phyloP scores from a whole-genome alignment of 2,888 invertebrate genomes.

The Agrotis exclamationis region DNA sequence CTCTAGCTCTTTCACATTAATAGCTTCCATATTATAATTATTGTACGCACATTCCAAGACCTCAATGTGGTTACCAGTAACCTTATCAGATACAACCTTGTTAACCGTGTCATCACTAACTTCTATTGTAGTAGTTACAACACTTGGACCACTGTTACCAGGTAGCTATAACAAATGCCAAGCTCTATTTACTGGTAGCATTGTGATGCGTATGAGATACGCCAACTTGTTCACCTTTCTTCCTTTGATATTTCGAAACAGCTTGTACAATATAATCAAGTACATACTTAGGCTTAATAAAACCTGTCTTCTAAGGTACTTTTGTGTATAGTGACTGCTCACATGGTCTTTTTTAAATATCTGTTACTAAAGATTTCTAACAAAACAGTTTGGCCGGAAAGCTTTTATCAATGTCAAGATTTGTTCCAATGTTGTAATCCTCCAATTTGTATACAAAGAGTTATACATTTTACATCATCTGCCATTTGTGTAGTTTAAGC shows the following conservation, averaged over 20 bases:
- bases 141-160: conserved; percentile 55
- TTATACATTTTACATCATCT: neutral
- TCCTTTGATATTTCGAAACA: conserved; percentile 72
- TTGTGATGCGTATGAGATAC: conserved; percentile 82
- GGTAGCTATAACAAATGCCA: conserved; percentile 77
- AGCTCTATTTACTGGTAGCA: conserved; percentile 82
- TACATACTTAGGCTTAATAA: conserved; percentile 52
- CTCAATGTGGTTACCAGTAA: conserved; percentile 28
- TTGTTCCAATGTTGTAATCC: neutral
- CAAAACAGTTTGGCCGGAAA: neutral
- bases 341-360: conserved; percentile 2
- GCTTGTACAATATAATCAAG: conserved; percentile 50
- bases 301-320: conserved; percentile 24
- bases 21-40: neutral
- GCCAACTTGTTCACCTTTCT: conserved; percentile 83
- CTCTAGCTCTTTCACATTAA: neutral
- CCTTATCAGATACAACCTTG: conserved; percentile 55
- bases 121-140: conserved; percentile 61
- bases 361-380: neutral
- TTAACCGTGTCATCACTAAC: conserved; percentile 59
- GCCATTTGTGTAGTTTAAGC: neutral
- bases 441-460: neutral
- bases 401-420: neutral
- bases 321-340: neutral
- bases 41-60: conserved; percentile 37